Conservation (phyloP, 2,888 invertebrate genomes). For the Dynastes grantii region DNA sequence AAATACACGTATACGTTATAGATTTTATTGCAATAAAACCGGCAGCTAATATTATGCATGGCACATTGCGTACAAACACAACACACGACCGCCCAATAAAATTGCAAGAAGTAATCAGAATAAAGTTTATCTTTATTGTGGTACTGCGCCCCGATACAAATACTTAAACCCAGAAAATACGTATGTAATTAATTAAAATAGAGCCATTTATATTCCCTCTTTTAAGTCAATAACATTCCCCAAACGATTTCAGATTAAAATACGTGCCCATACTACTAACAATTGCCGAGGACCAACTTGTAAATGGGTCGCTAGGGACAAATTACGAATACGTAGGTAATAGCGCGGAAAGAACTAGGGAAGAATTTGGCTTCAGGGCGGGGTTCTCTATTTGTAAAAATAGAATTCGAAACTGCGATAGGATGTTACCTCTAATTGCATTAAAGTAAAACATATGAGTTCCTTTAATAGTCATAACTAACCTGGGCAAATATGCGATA, state of each 20-base stretch:
- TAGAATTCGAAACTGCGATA: too few species aligned
- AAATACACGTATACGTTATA: too few species aligned
- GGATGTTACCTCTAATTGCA: too few species aligned
- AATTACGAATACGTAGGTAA: constrained; percentile 20
- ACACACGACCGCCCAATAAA: background rate
- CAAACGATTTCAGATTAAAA: constrained; percentile 32
- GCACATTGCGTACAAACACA: background rate
- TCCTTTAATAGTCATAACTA: too few species aligned
- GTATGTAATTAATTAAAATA: constrained; percentile 35
- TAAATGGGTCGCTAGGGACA: constrained; percentile 26
- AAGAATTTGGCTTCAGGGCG: background rate
- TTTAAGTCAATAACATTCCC: constrained; percentile 31
- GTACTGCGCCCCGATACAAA: background rate
- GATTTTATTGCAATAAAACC: too few species aligned
- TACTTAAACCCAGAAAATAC: background rate
- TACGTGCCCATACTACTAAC: constrained; percentile 25
- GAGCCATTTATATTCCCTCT: constrained; percentile 33
- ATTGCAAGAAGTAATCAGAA: constrained; percentile 19
- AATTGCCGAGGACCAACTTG: constrained; percentile 9
- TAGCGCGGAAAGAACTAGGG: constrained; percentile 1
- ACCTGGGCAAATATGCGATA: too few species aligned
- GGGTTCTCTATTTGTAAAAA: background rate
- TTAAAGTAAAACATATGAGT: too few species aligned
- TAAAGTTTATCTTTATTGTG: constrained; percentile 32
- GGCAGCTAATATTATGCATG: background rate